Evolutionary conservation across 1,140 invertebrate species (phyloP), one percentile per base, ranked within the genome.

Genomic region (Chironomus striatipennis): DNA sequence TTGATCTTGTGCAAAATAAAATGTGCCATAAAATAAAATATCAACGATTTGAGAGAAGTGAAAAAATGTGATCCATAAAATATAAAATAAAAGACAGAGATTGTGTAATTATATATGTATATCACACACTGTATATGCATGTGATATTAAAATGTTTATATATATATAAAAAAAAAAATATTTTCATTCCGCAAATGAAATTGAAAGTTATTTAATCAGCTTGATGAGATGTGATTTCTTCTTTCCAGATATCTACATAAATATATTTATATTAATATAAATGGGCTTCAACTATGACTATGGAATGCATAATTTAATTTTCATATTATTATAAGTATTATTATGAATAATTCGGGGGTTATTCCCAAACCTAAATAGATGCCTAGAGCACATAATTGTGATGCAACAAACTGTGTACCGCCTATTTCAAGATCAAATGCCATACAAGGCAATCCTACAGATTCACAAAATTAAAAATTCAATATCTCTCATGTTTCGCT

Each of bases 371-470:
- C 24, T 34, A 34, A 5, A 34, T 34, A n/a, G n/a, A 5, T 34
- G 24, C 24, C 24, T 34, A 34, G 24, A 34, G 24, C 24, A 34
- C 24, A 34, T 34, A n/a, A 57, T 57, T 12, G n/a, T 57, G 9
- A 57, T 57, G 47, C 47, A 57, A 70, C 65, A 18, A 70, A 9
- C 7, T 18, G 17, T 70, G 17, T 70, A 70, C 9, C 65, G 65
- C 20, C 65, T 70, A 70, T 70, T 70, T 70, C 65, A 70, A 70
- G 65, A 70, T 70, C 65, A 70, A 70, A 70, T 70, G 65, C 65
- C 65, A 70, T 70, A 17, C 65, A 70, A 70, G 65, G 65, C 65
- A 70, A 21, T 18, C 65, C 17, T 17, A 70, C 5, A 70, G 20
- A 70, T 70, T 15, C 65, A 70, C n/a, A 57, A 57, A 57, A 10